A percentile compares a stretch with the other conserved stretches of the same genome.
phyloP scores from a whole-genome alignment of 2,888 invertebrate genomes.

The Agonopterix arenella region DNA sequence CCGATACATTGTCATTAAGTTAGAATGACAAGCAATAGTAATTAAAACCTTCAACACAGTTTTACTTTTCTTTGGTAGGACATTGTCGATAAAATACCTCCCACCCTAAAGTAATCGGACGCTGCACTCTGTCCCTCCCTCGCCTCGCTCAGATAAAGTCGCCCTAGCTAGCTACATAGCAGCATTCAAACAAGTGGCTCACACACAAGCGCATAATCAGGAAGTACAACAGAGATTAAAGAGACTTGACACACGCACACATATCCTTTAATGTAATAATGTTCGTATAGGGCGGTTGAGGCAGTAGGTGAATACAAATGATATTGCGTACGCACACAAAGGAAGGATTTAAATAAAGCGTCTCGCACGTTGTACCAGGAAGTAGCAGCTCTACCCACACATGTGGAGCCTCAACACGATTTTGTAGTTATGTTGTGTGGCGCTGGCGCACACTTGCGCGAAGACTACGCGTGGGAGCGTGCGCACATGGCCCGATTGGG shows the following conservation, averaged over 20 bases:
- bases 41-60: too few species aligned
- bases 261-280: constrained; percentile 61
- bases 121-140: constrained; percentile 71
- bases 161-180: constrained; percentile 52
- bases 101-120: constrained; percentile 68
- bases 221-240: constrained; percentile 76
- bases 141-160: constrained; percentile 67
- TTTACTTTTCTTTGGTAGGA: too few species aligned
- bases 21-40: neutral
- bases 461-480: constrained; percentile 70
- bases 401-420: constrained; percentile 30
- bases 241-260: constrained; percentile 61
- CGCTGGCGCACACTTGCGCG: constrained; percentile 70
- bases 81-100: constrained; percentile 37
- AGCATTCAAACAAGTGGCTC: constrained; percentile 73
- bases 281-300: constrained; percentile 54
- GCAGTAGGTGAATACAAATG: constrained; percentile 61
- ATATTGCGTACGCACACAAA: constrained; percentile 69
- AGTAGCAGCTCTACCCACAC: constrained; percentile 70
- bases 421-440: constrained; percentile 49
- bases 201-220: constrained; percentile 62
- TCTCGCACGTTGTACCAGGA: constrained; percentile 73
- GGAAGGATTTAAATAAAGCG: constrained; percentile 70
- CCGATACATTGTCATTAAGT: neutral
- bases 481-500: constrained; percentile 74